Percentiles rank a stretch among this genome's conserved stretches.
phyloP scores from a whole-genome alignment of 2,797 vertebrate genomes.

The Poecilia picta region DNA sequence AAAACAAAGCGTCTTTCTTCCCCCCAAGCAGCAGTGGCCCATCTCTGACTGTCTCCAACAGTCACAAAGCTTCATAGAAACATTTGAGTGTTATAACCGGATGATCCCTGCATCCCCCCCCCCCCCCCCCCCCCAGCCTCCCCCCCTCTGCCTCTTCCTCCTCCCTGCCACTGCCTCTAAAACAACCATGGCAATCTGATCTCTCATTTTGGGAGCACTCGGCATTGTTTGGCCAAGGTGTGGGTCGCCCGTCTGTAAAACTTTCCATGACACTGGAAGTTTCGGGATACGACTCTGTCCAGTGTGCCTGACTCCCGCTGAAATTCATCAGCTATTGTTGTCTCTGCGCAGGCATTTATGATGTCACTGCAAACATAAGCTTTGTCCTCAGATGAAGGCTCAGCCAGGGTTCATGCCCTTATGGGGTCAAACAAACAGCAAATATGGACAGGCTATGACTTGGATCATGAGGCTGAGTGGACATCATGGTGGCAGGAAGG shows the following conservation, averaged over 20 bases:
- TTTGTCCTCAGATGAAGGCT: conserved; percentile 82
- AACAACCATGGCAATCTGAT: conserved; percentile 50
- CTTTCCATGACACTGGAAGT: conserved; percentile 73
- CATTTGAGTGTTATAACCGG: conserved; percentile 48
- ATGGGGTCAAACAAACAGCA: conserved; percentile 78
- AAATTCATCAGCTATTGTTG: conserved; percentile 79
- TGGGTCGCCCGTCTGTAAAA: conserved; percentile 58
- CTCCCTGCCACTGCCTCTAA: conserved; percentile 25
- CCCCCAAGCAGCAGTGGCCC: conserved; percentile 53
- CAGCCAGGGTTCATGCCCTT: conserved; percentile 69
- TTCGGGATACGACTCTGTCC: conserved; percentile 55
- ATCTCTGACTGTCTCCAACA: conserved; percentile 55
- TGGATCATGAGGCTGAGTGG: conserved; percentile 51
- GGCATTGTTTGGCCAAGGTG: conserved; percentile 70
- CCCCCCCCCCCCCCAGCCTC: too few species aligned
- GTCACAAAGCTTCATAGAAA: conserved; percentile 63
- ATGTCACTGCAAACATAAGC: conserved; percentile 82
- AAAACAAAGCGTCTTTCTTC: conserved; percentile 79
- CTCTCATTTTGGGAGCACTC: conserved; percentile 51
- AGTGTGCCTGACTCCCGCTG: conserved; percentile 57
- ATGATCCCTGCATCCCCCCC: conserved; percentile 7
- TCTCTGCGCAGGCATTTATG: conserved; percentile 77
- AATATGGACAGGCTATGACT: conserved; percentile 71
- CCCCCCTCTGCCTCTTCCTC: conserved; percentile 8
- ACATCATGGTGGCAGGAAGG: conserved; percentile 49